Evolutionary conservation across 2,113 vertebrate species (phyloP).

Genomic region (Sarotherodon lohbergeri): DNA sequence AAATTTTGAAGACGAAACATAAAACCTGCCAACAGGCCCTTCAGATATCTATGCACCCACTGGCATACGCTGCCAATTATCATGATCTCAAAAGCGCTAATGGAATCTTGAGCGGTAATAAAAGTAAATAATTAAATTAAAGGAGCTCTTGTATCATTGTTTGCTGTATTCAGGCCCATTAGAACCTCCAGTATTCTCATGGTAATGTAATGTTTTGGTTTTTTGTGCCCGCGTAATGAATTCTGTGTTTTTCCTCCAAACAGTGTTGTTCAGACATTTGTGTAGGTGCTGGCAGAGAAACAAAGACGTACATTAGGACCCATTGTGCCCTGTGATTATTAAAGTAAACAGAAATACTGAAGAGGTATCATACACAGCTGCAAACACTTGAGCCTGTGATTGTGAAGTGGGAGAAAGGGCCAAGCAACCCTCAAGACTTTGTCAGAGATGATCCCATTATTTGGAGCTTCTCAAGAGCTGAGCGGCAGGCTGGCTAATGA

Average conservation of each 20-base stretch:
- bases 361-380: constrained; percentile 65
- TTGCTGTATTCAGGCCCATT: constrained; percentile 54
- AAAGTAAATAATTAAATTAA: constrained; percentile 68
- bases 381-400: constrained; percentile 56
- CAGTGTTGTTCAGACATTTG: constrained; percentile 64
- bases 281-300: constrained; percentile 71
- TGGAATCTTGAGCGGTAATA: constrained; percentile 69
- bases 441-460: constrained; percentile 56
- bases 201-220: constrained; percentile 57
- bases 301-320: constrained; percentile 68
- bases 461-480: constrained; percentile 39
- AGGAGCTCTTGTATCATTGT: constrained; percentile 58
- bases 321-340: constrained; percentile 61
- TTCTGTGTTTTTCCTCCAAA: constrained; percentile 61
- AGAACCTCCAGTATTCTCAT: constrained; percentile 66
- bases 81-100: constrained; percentile 61
- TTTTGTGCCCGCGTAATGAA: constrained; percentile 58
- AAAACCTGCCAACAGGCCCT: constrained; percentile 59
- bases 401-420: constrained; percentile 56
- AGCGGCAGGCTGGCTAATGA: constrained; percentile 11
- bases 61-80: constrained; percentile 57
- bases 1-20: constrained; percentile 56
- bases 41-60: constrained; percentile 66
- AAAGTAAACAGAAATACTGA: constrained; percentile 71
- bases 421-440: constrained; percentile 65